Percentiles rank a stretch among this genome's conserved stretches.
These are phyloP conservation scores for Quiscalus mexicanus DNA, from an alignment of 2,113 vertebrate species.

Conservation along the genomic window DNA sequence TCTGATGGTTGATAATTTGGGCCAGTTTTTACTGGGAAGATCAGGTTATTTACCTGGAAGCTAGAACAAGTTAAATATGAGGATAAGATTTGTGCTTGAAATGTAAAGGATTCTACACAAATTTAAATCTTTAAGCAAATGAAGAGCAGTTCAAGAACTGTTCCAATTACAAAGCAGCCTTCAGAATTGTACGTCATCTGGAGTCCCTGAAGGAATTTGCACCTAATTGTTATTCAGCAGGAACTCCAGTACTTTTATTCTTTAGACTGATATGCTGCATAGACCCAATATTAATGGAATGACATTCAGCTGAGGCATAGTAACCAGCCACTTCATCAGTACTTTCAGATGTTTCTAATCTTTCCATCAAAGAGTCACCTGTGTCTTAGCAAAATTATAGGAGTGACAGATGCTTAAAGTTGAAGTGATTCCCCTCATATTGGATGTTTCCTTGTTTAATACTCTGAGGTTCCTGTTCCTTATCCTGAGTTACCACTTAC, in stretches of 20 bases:
- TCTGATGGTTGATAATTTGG: neutral
- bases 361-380: neutral
- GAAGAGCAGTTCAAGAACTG: neutral
- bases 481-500: neutral
- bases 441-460: neutral
- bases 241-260: neutral
- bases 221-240: neutral
- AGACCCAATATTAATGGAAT: neutral
- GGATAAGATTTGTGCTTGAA: neutral
- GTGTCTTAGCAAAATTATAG: neutral
- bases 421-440: neutral
- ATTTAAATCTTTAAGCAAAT: neutral
- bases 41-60: neutral
- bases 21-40: neutral
- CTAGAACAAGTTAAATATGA: neutral
- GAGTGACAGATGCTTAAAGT: neutral
- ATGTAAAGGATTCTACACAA: neutral
- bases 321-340: neutral
- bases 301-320: neutral
- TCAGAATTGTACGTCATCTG: neutral
- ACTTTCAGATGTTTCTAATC: conserved; percentile 7
- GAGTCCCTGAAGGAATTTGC: neutral
- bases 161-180: neutral
- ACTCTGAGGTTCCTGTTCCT: neutral
- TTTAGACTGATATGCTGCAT: neutral